Base-by-base conservation (phyloP, 2,888 invertebrate species). In the Lypha dubia region DNA sequence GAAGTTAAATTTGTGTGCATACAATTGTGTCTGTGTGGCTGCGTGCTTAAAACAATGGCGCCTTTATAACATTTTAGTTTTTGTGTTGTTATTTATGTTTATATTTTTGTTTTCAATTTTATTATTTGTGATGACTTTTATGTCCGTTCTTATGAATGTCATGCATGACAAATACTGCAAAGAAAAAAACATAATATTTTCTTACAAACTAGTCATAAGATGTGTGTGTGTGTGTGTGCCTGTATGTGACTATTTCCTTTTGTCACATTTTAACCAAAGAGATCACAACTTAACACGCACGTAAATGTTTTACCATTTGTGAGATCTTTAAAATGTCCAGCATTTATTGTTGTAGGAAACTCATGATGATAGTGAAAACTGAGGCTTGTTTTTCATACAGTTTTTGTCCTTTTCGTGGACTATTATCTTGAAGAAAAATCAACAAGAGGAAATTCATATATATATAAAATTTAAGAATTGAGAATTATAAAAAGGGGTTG, bases 311-410 rank as follows among this genome's bases (percentile, higher is more conserved):
- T 17, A n/a, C 20, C 28, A 51, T 60, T 38, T 60, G 38, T 77
- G 7, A 58, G 58, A 35, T 67, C 58, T 28, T 51, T 24, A 67
- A 20, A 75, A 62, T 58, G 20, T 15, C 24, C 41, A 38, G 38
- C 49, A 77, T 41, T 60, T 22, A 49, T 51, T 68, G 13, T 49
- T 24, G 41, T 49, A 44, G 13, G 49, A 53, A 44, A 73, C 73
- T 77, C 77, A 77, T 83, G 67, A 67, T 28, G 51, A 44, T 67
- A 65, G 65, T 60, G 60, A 58, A 68, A 71, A 71, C 65, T 67
- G 67, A 67, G 62, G 1, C 41, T 56, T 62, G 32, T 7, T 49
- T 17, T 44, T 58, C 17, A 8, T 41, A 15, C 7, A 28, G 15
- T 65, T 46, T 38, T 9, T 60, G 17, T 9, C 15, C 1, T n/a